Evolutionary conservation across 2,113 vertebrate species (phyloP), one percentile per base, ranked within the genome.

Genomic region (Pelobates fuscus): DNA sequence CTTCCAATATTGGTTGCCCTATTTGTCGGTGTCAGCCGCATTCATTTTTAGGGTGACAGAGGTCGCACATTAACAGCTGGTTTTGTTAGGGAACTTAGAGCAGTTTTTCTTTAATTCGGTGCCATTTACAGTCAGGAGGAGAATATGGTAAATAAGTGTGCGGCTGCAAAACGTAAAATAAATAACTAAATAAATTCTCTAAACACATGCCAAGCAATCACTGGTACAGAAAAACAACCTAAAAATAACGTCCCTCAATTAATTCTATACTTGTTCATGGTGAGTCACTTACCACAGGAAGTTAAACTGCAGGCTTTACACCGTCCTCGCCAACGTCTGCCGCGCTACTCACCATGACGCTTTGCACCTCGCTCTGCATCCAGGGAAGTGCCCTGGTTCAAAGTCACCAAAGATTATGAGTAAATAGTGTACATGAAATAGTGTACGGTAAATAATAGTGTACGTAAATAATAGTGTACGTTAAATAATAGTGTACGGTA

Each of bases 181-280:
- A 32, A 32, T 32, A 32, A 32, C 30, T 17, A n/a, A n/a, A 29
- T 64, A n/a, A 57, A 57, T 20, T 3, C n/a, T 46, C 32, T 49
- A 20, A 54, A 24, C 62, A 43, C 15, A 27, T 52, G 64, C 73
- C 73, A 76, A 67, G 65, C 3, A 23, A 46, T 29, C 65, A 15
- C 18, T 23, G 26, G 20, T 8, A 8, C 20, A 21, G 32, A 49
- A 76, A 76, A 67, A 76, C 54, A 68, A 68, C 11, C 65, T 76
- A 76, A 76, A 74, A 76, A 76, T 76, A 76, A 76, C 54, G 25
- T 4, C 30, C 17, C 15, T 43, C 41, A 49, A 52, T 68, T 68
- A 68, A 52, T 68, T 41, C n/a, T 61, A 52, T 26, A 76, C 64
- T 67, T 59, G 15, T 59, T 76, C 55, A 76, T 12, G 15, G n/a